Conservation (phyloP, 2,797 vertebrate species). For the Sebastes kiyomatsui region DNA sequence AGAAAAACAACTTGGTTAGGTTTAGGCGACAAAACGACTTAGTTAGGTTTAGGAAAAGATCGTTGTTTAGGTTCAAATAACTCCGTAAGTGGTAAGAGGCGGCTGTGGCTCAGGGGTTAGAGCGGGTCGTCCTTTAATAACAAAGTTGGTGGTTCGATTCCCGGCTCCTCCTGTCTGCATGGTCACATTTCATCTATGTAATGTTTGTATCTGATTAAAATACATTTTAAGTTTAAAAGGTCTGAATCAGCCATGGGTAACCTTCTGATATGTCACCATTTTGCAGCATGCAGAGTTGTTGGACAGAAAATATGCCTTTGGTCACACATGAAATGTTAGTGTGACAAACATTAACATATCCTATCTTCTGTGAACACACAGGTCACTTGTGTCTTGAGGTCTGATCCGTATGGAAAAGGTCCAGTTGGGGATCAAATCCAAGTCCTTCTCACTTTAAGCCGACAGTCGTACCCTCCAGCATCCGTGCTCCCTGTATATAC, state of each 20-base stretch:
- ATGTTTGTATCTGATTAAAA: no score
- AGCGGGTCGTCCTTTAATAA: no score
- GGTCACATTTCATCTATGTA: no score
- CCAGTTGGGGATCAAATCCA: not conserved
- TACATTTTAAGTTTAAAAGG: not conserved
- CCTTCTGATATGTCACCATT: not conserved
- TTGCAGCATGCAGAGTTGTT: not conserved
- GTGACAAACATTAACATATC: slow-evolving; percentile 6
- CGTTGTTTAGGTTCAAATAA: no score
- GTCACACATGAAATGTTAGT: not conserved
- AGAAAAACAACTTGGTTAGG: no score
- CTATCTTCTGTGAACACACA: slow-evolving; percentile 32
- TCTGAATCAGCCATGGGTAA: not conserved
- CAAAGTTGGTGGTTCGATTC: no score
- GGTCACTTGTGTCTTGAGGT: slow-evolving; percentile 29
- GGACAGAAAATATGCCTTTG: not conserved
- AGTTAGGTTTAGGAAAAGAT: no score
- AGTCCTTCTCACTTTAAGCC: not conserved
- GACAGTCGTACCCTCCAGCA: not conserved
- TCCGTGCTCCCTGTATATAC: not conserved
- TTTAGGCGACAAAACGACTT: no score
- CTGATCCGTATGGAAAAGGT: slow-evolving; percentile 1
- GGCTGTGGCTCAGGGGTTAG: no score
- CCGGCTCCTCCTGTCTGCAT: no score
- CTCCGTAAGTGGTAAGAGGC: no score